These are phyloP conservation scores for Eurystomus glaucurus DNA, from an alignment of 2,797 vertebrate genomes.

Conservation along the genomic window DNA sequence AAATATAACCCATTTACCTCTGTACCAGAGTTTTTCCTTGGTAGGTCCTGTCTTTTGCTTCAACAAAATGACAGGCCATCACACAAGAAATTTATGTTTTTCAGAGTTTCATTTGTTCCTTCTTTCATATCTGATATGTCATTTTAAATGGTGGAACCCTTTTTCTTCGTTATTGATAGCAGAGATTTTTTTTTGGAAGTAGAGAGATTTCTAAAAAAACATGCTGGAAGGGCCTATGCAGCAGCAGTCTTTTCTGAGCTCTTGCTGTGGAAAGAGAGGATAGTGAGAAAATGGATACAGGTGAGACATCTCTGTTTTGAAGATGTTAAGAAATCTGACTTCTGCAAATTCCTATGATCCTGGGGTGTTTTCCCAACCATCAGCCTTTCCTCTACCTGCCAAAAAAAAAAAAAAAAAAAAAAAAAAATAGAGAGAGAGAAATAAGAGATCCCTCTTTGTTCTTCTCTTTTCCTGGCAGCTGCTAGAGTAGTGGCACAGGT, in stretches of 20 bases:
- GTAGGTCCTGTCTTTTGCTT: conserved; percentile 20
- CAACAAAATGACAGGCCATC: background rate
- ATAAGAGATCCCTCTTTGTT: background rate
- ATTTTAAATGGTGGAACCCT: background rate
- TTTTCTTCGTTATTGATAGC: background rate
- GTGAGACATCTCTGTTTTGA: background rate
- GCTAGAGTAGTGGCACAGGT: fast-evolving
- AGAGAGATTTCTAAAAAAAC: background rate
- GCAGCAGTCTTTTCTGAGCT: background rate
- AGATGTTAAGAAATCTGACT: background rate
- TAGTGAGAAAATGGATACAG: background rate
- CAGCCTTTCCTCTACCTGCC: background rate
- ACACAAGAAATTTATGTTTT: background rate
- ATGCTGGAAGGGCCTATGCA: background rate
- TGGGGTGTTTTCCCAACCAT: background rate
- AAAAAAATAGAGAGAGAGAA: no score
- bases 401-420: background rate
- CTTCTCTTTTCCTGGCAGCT: background rate
- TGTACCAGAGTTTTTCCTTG: background rate
- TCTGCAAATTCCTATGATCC: background rate
- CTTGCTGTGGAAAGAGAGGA: background rate
- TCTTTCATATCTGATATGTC: background rate
- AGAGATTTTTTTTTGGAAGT: background rate
- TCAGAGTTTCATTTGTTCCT: background rate
- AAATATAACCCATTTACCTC: conserved; percentile 8